These are phyloP conservation scores for Cervus canadensis DNA, from an alignment of 2,113 vertebrate species.

Conservation along the genomic window DNA sequence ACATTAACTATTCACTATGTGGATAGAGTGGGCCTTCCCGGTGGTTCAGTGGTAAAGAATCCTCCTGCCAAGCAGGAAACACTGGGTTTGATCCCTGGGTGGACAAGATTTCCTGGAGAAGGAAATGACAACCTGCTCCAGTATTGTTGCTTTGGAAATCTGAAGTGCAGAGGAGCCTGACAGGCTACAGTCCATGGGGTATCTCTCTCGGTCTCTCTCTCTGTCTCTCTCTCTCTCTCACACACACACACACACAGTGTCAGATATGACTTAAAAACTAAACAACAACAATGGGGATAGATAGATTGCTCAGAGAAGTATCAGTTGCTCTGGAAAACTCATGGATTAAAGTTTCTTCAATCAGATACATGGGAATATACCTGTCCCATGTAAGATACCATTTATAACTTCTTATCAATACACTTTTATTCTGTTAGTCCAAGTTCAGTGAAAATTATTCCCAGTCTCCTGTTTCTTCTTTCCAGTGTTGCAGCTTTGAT, in stretches of 20 bases:
- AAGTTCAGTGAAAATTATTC: neutral
- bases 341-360: neutral
- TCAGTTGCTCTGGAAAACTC: neutral
- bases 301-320: neutral
- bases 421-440: neutral
- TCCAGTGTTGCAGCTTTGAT: neutral
- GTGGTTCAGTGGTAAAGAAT: neutral
- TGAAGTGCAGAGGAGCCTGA: neutral
- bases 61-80: neutral
- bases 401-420: neutral
- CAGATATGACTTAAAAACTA: neutral
- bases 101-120: neutral
- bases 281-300: neutral
- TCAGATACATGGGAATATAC: neutral
- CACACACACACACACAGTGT: neutral
- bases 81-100: neutral
- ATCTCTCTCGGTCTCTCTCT: neutral
- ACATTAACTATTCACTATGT: neutral
- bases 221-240: too few relatives aligned
- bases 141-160: neutral
- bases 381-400: neutral
- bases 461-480: neutral
- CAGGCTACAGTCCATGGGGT: neutral
- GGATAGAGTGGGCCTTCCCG: neutral
- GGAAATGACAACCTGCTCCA: neutral